Base-by-base conservation (phyloP, 64 coral and sea anemone genomes). In the Hydrozoanthus tunicans region DNA sequence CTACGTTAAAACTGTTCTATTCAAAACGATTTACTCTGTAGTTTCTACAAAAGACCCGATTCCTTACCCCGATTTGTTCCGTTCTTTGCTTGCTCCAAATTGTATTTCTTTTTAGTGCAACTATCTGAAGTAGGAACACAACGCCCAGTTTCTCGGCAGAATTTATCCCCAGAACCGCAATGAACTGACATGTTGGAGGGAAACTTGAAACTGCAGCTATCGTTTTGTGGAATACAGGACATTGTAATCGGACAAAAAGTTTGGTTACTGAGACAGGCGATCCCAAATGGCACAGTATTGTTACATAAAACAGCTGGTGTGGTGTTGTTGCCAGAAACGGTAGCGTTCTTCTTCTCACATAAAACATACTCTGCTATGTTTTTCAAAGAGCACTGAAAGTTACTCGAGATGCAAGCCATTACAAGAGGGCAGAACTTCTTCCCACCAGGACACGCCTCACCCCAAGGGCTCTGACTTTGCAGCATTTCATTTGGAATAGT, bases 361-460 rank as follows among this genome's bases (percentile, higher is more conserved):
- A 88, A 88, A 59, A 56, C 84, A 88, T 23, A 51, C 5, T 73
- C 53, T 15, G 70, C 23, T 0, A 88, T 60, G 17, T 32, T 14
- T 73, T 88, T 75, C 23, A 88, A 24, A 6, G 84, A 88, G 23
- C 84, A 88, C 2, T 13, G 56, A 51, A 27, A 73, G 13, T 24
- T 17, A 0, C 24, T 58, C 4, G 56, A 7, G 13, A 88, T 88
- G 6, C 84, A 88, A 74, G 84, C 69, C 84, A 88, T 88, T 11
- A 88, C 84, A 14, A 88, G 57, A 12, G 84, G 84, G 51, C 84
- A 88, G 17, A 88, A 88, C 55, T 74, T 75, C 52, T 88, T 88
- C 6, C 4, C 9, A 5, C 20, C 70, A 27, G 84, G 56, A 32
- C 84, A 88, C 2, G 20, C 67, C 13, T 88, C 84, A 7, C 69